Conservation (phyloP, 2,113 vertebrate species). For the Gobius niger region DNA sequence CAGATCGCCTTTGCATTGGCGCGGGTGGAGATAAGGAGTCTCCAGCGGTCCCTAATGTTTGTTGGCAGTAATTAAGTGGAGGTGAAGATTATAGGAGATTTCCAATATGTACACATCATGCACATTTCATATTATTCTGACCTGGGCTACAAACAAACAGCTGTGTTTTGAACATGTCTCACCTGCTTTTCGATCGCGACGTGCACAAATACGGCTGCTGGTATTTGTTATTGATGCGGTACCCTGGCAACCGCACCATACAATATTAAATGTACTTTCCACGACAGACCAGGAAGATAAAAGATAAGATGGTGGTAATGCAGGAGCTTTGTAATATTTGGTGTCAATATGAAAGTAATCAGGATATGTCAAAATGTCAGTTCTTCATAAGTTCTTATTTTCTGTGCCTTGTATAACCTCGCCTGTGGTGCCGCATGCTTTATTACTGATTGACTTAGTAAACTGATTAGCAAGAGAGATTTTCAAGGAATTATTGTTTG, state of each 20-base stretch:
- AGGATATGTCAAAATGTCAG: not conserved
- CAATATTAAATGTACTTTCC: conserved; percentile 50
- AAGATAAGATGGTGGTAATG: conserved; percentile 52
- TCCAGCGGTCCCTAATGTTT: conserved; percentile 67
- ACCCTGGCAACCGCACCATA: conserved; percentile 40
- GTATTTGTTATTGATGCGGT: conserved; percentile 63
- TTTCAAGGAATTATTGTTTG: too few relatives aligned
- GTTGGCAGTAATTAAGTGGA: conserved; percentile 76
- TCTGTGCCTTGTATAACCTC: not conserved
- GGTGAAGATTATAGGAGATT: conserved; percentile 77
- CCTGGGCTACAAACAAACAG: conserved; percentile 68
- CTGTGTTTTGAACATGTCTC: conserved; percentile 56
- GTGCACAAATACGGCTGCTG: conserved; percentile 66
- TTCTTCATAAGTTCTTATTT: not conserved
- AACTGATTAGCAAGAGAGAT: too few relatives aligned
- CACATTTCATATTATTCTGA: conserved; percentile 66
- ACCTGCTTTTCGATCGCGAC: conserved; percentile 55
- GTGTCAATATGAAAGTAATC: conserved; percentile 10
- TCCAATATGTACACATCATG: conserved; percentile 63
- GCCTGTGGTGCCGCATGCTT: not conserved
- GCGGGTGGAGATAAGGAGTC: conserved; percentile 59
- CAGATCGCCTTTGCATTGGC: conserved; percentile 64
- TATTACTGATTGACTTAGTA: not conserved
- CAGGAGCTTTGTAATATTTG: conserved; percentile 11
- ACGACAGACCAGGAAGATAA: conserved; percentile 32